Conservation (phyloP, 1,140 invertebrate species). For the Metopolophium dirhodum region DNA sequence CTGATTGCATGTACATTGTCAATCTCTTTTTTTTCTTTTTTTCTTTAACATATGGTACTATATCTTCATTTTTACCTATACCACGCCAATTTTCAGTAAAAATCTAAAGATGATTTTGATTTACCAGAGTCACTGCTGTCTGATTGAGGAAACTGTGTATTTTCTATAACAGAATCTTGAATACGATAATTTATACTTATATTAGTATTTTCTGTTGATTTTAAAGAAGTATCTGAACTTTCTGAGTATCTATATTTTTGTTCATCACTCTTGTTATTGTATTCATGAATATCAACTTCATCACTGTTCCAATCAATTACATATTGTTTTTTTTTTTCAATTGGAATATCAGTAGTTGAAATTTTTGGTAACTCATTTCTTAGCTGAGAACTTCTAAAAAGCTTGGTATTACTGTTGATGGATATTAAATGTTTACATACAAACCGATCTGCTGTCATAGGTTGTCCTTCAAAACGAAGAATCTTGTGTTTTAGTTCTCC, state of each 20-base stretch:
- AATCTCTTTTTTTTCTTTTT: conserved; percentile 11
- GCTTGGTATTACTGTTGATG: neutral
- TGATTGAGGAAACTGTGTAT: neutral
- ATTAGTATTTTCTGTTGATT: neutral
- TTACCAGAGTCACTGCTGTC: neutral
- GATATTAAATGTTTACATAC: neutral
- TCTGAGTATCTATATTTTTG: neutral
- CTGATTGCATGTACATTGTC: neutral
- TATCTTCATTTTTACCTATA: conserved; percentile 1
- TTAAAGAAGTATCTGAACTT: no score
- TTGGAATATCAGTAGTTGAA: neutral
- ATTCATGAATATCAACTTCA: no score
- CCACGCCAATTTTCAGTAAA: neutral
- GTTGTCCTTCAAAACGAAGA: neutral
- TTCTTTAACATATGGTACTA: neutral
- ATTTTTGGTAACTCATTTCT: neutral
- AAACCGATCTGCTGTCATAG: neutral
- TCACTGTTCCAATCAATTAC: neutral
- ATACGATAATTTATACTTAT: neutral
- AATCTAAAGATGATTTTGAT: neutral
- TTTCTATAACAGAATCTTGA: neutral
- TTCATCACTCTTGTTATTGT: neutral
- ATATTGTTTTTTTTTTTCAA: neutral
- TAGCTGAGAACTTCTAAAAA: neutral
- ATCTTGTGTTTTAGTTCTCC: neutral